Conservation (phyloP, 2,113 vertebrate species). For the Macrotus californicus region DNA sequence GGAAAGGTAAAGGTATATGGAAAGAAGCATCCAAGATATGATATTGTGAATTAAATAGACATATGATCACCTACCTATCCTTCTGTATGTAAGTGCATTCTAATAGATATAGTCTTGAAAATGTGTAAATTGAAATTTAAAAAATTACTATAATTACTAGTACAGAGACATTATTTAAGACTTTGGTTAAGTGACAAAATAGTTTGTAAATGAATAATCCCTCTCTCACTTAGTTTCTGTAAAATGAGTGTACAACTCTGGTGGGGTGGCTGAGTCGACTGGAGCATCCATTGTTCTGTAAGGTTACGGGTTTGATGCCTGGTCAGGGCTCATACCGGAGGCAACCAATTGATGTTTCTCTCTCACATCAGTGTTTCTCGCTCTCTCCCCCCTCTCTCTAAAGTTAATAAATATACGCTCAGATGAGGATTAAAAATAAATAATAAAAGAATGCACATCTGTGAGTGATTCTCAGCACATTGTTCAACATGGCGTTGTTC, state of each 20-base stretch:
- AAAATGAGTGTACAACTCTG: background rate
- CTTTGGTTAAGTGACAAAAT: background rate
- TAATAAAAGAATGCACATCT: background rate
- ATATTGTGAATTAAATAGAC: background rate
- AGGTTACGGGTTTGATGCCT: too few species aligned
- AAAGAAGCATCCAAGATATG: background rate
- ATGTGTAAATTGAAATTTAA: background rate
- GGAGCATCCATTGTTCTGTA: too few species aligned
- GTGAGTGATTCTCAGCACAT: background rate
- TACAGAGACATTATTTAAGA: background rate
- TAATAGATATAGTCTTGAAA: background rate
- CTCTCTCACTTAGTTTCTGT: background rate
- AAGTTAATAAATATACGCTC: too few species aligned
- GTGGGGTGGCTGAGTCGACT: too few species aligned
- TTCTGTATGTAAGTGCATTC: background rate
- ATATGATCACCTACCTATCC: background rate
- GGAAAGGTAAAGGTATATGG: background rate
- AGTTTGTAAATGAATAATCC: background rate
- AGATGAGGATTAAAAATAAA: too few species aligned
- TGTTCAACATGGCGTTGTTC: background rate
- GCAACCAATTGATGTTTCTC: too few species aligned
- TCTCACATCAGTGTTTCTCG: too few species aligned
- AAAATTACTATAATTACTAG: background rate
- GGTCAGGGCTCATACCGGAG: too few species aligned
- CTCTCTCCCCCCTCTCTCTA: too few species aligned